These are phyloP conservation scores for Caprella mutica DNA, from an alignment of 2,888 invertebrate genomes.

Conservation along the genomic window DNA sequence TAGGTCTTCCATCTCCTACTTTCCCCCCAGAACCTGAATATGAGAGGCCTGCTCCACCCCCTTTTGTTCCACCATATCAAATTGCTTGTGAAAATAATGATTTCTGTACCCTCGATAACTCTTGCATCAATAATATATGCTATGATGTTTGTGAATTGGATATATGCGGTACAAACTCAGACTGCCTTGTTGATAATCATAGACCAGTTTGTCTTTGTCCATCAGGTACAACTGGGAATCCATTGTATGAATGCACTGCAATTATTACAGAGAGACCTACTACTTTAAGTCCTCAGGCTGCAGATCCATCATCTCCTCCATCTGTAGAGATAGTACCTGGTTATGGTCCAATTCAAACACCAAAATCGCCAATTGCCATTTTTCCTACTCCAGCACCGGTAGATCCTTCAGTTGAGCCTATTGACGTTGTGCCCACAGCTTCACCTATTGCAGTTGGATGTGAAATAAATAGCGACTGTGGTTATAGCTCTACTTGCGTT, in stretches of 20 bases:
- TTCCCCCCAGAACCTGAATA: conserved; percentile 1
- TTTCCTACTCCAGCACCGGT: conserved; percentile 12
- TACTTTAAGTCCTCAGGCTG: conserved; percentile 8
- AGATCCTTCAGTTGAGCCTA: conserved; percentile 11
- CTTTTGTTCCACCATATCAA: conserved; percentile 13
- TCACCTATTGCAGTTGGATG: conserved; percentile 23
- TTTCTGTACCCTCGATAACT: conserved; percentile 20
- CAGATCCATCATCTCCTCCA: neutral
- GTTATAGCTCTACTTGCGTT: conserved; percentile 21
- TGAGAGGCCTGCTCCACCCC: conserved; percentile 14
- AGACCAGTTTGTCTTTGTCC: conserved; percentile 55
- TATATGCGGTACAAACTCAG: conserved; percentile 35
- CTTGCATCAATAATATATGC: conserved; percentile 27
- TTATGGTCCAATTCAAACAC: conserved; percentile 6
- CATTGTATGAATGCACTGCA: conserved; percentile 45
- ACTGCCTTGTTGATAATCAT: conserved; percentile 37
- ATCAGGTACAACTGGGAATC: conserved; percentile 66
- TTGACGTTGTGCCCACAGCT: conserved; percentile 19
- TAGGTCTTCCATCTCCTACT: conserved; percentile 5
- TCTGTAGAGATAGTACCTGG: conserved; percentile 8
- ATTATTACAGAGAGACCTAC: conserved; percentile 11
- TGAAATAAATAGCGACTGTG: conserved; percentile 21
- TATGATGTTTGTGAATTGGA: conserved; percentile 25
- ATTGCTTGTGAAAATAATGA: conserved; percentile 28
- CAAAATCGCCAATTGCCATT: conserved; percentile 11